Evolutionary conservation across 30 jellyfish, hydroid and myxozoan species (phyloP).

Genomic region (Aurelia sp.): DNA sequence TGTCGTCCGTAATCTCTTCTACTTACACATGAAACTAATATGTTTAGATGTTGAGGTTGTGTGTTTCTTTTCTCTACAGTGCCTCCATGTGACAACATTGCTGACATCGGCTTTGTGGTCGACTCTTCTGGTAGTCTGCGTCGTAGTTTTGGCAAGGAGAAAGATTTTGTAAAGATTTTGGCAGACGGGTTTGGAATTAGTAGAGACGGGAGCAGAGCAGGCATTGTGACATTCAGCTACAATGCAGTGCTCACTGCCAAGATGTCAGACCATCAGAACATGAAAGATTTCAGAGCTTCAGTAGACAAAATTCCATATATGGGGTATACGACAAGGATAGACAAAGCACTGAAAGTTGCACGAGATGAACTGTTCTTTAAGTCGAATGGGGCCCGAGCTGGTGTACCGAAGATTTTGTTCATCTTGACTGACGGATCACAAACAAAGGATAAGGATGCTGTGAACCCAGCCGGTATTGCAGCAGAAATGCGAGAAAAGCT

Average conservation of each 20-base stretch:
- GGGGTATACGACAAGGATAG: conserved; percentile 83
- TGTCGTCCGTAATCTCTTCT: no score
- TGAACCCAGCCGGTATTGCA: conserved; percentile 77
- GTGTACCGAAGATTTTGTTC: conserved; percentile 68
- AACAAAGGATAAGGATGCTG: conserved; percentile 73
- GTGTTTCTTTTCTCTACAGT: neutral
- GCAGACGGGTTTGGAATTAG: conserved; percentile 36
- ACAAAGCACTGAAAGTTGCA: conserved; percentile 68
- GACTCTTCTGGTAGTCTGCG: conserved; percentile 85
- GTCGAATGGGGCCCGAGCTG: conserved; percentile 78
- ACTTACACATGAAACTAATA: no score
- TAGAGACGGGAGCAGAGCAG: conserved; percentile 69
- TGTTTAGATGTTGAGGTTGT: no score
- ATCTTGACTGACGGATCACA: conserved; percentile 87
- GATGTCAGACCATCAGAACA: conserved; percentile 45
- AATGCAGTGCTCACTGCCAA: conserved; percentile 71
- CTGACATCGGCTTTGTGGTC: conserved; percentile 70
- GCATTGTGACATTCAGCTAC: conserved; percentile 74
- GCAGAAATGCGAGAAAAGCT: conserved; percentile 42
- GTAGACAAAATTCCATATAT: conserved; percentile 68
- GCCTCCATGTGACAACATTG: conserved; percentile 34
- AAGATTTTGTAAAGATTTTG: conserved; percentile 57
- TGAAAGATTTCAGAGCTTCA: conserved; percentile 39
- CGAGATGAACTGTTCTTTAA: conserved; percentile 58
- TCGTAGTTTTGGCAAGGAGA: conserved; percentile 64